A percentile compares a stretch with the other conserved stretches of the same genome.
Evolutionary conservation across 2,797 vertebrate species (phyloP).

Genomic region (Merluccius polli): DNA sequence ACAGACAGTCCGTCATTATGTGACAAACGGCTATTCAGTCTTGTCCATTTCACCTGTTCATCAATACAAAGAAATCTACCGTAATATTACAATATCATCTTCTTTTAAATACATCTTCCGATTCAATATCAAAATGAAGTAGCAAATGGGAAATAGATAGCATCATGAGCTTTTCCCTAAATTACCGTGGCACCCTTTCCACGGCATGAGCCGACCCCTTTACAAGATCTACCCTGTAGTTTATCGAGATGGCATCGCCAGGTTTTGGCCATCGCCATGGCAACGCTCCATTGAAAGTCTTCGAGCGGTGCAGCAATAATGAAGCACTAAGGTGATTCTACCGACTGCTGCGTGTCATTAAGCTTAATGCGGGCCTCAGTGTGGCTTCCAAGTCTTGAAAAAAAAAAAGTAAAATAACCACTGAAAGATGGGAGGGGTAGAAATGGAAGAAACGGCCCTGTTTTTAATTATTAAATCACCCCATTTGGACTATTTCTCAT

Average conservation of each 20-base stretch:
- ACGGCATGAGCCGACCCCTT: slow-evolving; percentile 53
- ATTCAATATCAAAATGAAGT: slow-evolving; percentile 50
- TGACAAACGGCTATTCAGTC: neutral
- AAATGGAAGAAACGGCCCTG: neutral
- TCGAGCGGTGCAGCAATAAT: slow-evolving; percentile 53
- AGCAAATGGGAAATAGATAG: slow-evolving; percentile 64
- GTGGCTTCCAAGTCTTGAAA: slow-evolving; percentile 41
- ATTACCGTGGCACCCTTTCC: slow-evolving; percentile 45
- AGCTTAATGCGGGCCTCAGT: slow-evolving; percentile 54
- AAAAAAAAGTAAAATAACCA: slow-evolving; percentile 19
- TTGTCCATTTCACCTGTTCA: neutral
- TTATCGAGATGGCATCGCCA: slow-evolving; percentile 52
- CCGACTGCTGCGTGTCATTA: slow-evolving; percentile 58
- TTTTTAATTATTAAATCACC: neutral
- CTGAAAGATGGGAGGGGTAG: neutral
- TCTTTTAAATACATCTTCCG: slow-evolving; percentile 25
- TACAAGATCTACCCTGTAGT: slow-evolving; percentile 41
- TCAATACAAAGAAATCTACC: neutral
- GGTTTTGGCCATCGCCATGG: slow-evolving; percentile 58
- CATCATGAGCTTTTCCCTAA: slow-evolving; percentile 14
- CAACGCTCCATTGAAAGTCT: slow-evolving; percentile 54
- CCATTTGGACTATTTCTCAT: neutral
- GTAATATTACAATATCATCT: neutral
- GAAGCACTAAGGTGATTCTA: slow-evolving; percentile 54
- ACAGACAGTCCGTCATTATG: neutral